Evolutionary conservation across 2,113 vertebrate genomes (phyloP).

Genomic region (Pluvianellus socialis): DNA sequence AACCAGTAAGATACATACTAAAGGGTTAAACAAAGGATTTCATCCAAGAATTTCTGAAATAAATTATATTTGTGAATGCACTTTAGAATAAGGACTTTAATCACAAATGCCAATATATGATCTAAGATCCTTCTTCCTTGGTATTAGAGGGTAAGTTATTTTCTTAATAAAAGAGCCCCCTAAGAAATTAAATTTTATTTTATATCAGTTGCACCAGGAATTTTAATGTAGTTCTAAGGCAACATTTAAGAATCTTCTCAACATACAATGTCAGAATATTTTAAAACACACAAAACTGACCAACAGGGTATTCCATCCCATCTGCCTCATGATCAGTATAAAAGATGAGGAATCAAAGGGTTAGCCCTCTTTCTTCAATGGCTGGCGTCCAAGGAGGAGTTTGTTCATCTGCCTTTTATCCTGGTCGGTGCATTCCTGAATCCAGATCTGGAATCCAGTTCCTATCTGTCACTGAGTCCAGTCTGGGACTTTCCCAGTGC

Average conservation of each 20-base stretch:
- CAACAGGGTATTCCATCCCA: no score
- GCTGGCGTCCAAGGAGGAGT: no score
- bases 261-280: neutral
- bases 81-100: neutral
- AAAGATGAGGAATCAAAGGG: no score
- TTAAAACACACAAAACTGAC: neutral
- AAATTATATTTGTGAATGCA: neutral
- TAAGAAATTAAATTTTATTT: neutral
- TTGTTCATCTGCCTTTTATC: no score
- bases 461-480: no score
- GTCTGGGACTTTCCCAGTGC: no score
- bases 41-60: neutral
- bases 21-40: neutral
- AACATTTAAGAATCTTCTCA: neutral
- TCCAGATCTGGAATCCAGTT: no score
- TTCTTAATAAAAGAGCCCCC: neutral
- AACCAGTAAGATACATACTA: neutral
- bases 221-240: neutral
- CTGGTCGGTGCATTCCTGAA: no score
- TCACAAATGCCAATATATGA: neutral
- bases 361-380: no score
- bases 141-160: neutral
- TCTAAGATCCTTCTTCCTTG: neutral
- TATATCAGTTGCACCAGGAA: neutral
- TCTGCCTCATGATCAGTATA: no score